Percentiles rank a stretch among this genome's conserved stretches.
Conservation (phyloP, 2,113 vertebrate genomes). For the Carollia perspicillata region DNA sequence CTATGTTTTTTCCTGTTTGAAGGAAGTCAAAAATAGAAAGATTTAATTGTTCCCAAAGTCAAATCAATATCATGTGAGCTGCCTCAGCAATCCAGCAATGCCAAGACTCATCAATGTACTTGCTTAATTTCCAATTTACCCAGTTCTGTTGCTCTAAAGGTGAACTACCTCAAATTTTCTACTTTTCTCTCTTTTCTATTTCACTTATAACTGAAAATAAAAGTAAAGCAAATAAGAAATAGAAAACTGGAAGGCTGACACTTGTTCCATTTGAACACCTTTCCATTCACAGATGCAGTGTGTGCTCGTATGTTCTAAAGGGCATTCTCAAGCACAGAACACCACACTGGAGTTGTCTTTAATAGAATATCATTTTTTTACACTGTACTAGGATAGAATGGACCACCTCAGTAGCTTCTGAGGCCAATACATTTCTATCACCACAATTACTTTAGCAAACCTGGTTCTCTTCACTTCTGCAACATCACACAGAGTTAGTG, state of each 20-base stretch:
- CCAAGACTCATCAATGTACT: background rate
- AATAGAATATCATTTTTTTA: background rate
- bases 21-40: background rate
- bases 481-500: conserved; percentile 81
- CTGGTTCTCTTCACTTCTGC: conserved; percentile 83
- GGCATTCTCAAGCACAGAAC: background rate
- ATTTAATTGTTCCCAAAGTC: background rate
- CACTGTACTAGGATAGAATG: conserved; percentile 67
- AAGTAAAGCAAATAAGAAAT: background rate
- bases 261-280: background rate
- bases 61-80: background rate
- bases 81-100: background rate
- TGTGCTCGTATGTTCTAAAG: background rate
- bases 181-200: background rate
- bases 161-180: background rate
- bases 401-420: conserved; percentile 48
- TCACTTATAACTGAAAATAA: background rate
- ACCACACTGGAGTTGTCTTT: background rate
- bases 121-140: background rate
- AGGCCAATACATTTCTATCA: conserved; percentile 61
- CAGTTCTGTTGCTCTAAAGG: background rate
- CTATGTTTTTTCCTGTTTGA: background rate
- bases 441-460: conserved; percentile 80
- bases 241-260: background rate
- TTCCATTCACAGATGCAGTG: background rate